Base-by-base conservation (phyloP, 2,113 vertebrate species). In the Thymallus thymallus region DNA sequence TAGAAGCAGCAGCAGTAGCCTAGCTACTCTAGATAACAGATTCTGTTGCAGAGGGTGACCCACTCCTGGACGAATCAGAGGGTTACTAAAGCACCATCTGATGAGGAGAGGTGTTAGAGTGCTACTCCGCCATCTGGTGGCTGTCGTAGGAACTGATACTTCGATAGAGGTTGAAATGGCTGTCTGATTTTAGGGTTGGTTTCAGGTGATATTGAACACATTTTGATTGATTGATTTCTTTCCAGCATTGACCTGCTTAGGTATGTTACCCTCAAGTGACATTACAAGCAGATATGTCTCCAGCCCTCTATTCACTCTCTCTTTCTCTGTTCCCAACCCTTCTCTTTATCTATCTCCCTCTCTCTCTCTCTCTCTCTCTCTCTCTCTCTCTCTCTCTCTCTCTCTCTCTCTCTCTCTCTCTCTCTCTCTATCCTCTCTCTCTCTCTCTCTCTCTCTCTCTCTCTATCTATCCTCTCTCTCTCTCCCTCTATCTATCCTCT, bases 401-500 rank as follows among this genome's bases (percentile, higher is more conserved):
- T 12, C 60, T 35, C 26, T 6, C 23, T 29, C 23, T 14, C 2
- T 18, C n/a, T 9, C 22, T 6, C 58, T 9, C 18, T 63, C 58
- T 22, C 13, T 63, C 24, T 63, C 5, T 63, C 61, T 23, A 0
- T 26, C n/a, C 24, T 9, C 35, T 24, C 24, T 29, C n/a, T 63
- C 24, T 4, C 6, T 35, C 35, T 35, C 6, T 35, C n/a, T n/a
- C n/a, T n/a, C n/a, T n/a, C n/a, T n/a, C n/a, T 35, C 35, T 35
- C 35, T 35, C 7, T 6, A 9, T 35, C 35, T 35, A 9, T 35
- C 22, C 62, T 29, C 12, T 24, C 3, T 58, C 55, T 58, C 63
- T 68, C 65, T 69, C 60, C 70, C 60, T 51, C 55, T 26, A 1
- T 26, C 26, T 26, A 26, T 26, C 26, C 26, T 68, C 74, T 74